These are phyloP conservation scores for Chirona hameri DNA, from an alignment of 2,888 invertebrate genomes.

Conservation along the genomic window DNA sequence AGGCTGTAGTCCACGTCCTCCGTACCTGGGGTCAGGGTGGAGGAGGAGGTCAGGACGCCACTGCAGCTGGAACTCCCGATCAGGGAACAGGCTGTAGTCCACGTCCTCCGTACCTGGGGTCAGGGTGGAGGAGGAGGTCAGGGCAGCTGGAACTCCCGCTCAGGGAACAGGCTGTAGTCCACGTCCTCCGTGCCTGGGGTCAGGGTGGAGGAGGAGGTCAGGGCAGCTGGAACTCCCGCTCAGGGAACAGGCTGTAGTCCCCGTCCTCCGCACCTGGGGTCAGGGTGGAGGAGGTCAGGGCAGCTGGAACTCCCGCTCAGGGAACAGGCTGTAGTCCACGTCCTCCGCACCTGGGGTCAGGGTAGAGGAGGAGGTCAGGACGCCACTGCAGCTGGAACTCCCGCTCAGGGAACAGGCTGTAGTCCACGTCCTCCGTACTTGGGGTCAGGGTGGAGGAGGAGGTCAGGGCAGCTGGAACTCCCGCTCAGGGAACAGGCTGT, in stretches of 20 bases:
- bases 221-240: neutral
- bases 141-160: too few relatives aligned
- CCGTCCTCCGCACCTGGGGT: too few relatives aligned
- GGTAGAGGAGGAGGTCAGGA: conserved; percentile 62
- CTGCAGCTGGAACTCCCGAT: conserved; percentile 66
- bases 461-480: too few relatives aligned
- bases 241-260: neutral
- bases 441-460: neutral
- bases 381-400: conserved; percentile 76
- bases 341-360: too few relatives aligned
- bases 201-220: neutral
- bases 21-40: too few relatives aligned
- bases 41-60: conserved; percentile 71
- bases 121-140: too few relatives aligned
- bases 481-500: neutral
- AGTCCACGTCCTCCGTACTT: conserved; percentile 63
- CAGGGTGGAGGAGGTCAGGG: too few relatives aligned
- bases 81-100: conserved; percentile 70
- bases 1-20: too few relatives aligned
- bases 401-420: conserved; percentile 68
- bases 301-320: too few relatives aligned
- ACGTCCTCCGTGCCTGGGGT: neutral
- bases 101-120: conserved; percentile 57
- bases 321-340: too few relatives aligned
- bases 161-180: neutral